Evolutionary conservation across 2,113 vertebrate species (phyloP).

Genomic region (Pleuronectes platessa): DNA sequence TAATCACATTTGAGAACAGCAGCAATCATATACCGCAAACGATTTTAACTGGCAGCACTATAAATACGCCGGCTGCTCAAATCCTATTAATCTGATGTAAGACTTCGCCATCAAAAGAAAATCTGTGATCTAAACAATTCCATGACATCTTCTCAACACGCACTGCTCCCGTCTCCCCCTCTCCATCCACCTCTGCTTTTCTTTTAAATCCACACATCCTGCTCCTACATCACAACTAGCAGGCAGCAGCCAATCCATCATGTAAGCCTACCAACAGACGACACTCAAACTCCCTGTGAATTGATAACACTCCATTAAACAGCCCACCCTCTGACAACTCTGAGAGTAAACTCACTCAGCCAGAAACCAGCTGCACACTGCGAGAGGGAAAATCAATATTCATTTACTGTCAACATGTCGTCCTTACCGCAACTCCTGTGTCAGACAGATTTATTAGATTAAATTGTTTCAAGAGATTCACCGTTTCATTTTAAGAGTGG

Average conservation of each 20-base stretch:
- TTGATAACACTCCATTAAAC: conserved; percentile 71
- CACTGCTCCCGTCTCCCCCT: background rate
- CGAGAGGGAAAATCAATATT: conserved; percentile 71
- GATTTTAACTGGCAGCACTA: conserved; percentile 33
- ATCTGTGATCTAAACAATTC: conserved; percentile 36
- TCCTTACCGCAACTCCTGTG: conserved; percentile 40
- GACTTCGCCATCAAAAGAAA: conserved; percentile 3
- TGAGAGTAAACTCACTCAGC: conserved; percentile 66
- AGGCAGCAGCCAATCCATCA: conserved; percentile 29
- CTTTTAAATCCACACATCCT: conserved; percentile 7
- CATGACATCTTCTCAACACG: conserved; percentile 3
- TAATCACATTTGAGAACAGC: conserved; percentile 54
- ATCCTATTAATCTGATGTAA: conserved; percentile 44
- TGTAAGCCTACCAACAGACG: conserved; percentile 35
- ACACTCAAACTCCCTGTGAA: conserved; percentile 48
- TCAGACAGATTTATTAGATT: conserved; percentile 54
- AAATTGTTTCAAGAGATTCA: conserved; percentile 63
- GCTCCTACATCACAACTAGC: conserved; percentile 14
- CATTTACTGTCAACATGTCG: conserved; percentile 72
- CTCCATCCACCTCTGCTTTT: background rate
- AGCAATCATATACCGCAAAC: conserved; percentile 4
- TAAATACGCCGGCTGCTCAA: conserved; percentile 43
- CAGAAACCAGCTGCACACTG: conserved; percentile 64
- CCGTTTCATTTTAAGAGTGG: conserved; percentile 49
- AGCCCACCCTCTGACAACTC: conserved; percentile 61